Evolutionary conservation across 2,888 invertebrate species (phyloP), one percentile per base, ranked within the genome.

Genomic region (Oscheius sp.): DNA sequence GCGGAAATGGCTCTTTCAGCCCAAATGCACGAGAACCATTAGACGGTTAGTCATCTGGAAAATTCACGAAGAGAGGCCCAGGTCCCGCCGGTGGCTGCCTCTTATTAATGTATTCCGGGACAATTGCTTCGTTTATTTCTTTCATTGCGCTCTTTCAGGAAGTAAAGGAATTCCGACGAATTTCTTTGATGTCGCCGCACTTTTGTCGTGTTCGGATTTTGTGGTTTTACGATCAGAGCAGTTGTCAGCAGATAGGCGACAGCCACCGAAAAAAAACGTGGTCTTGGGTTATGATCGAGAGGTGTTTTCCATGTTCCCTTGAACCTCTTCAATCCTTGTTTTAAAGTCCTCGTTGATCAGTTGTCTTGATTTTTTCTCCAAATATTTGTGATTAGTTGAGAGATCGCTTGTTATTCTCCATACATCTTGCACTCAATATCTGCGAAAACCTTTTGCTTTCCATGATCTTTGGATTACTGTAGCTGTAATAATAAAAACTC

Each of bases 1-100:
- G 66, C 52, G 66, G 66, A 66, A 66, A 66, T 66, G 66, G 66
- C 52, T 66, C 52, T 66, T 29, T 52, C 52, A 52, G 46, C 43
- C 43, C 66, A 25, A 66, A 27, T 66, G 66, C 66, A 66, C 66
- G 25, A 27, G 29, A 35, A 52, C 66, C 66, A 66, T 66, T 66
- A 66, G 66, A 52, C 66, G 52, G 16, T 49, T 18, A 52, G 27
- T 49, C 49, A 35, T 25, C 66, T 66, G 66, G 66, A 66, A 66
- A 66, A 66, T 66, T 35, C 61, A 58, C 58, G 58, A 27, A 58
- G 58, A 58, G 35, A 35, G 35, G 5, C 35, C 35, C 35, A 35
- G 35, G 35, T 9, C 35, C 35, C 16, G 58, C 29, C 58, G 16
- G 29, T 29, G 29, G 29, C 18, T 49, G n/a, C 49, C 58, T 58